Evolutionary conservation across 23 tunicate species (phyloP), one percentile per base, ranked within the genome.

Genomic region (Styela plicata): DNA sequence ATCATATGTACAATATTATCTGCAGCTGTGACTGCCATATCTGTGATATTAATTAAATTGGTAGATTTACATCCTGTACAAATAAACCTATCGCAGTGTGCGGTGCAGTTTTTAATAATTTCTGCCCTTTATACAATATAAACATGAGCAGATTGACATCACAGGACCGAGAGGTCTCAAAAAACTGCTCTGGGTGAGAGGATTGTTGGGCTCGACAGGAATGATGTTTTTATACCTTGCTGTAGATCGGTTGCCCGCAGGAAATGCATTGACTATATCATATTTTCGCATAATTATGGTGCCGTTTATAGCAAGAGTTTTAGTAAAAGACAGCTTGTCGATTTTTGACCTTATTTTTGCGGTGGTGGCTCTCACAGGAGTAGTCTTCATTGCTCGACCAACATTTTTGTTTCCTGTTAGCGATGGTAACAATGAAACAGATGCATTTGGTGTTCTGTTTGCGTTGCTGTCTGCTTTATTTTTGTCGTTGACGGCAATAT

Each of bases 261-360:
- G 96, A 5, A 86, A 90, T 34, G 96, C 96, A 2, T 63, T 83
- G 13, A 78, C 96, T 16, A 82, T 90, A 24, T 52, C 84, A 0
- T 85, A 71, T 68, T 62, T 77, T 13, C 82, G 84, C 79, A 34
- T 82, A 3, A 61, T 90, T 25, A 80, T 90, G 25, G 44, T 84
- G 31, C 85, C 83, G 3, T 33, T 86, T 34, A 1, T 86, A 0
- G 86, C 86, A 0, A n/a, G 61, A 25, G 1, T 85, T 26, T 69
- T 70, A 2, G 68, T 90, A 19, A 82, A 82, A 22, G 96, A 90
- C 24, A 7, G 83, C 0, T 75, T 83, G 23, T 80, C 96, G 2
- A 52, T 64, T 1, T 0, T 85, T 21, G 96, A 90, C 36, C 52
- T 69, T 44, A 1, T 80, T n/a, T 78, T 90, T 35, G 87, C 84